A percentile compares a stretch with the other conserved stretches of the same genome.
Conservation (phyloP, 2,797 vertebrate genomes). For the Eleutherodactylus coqui region DNA sequence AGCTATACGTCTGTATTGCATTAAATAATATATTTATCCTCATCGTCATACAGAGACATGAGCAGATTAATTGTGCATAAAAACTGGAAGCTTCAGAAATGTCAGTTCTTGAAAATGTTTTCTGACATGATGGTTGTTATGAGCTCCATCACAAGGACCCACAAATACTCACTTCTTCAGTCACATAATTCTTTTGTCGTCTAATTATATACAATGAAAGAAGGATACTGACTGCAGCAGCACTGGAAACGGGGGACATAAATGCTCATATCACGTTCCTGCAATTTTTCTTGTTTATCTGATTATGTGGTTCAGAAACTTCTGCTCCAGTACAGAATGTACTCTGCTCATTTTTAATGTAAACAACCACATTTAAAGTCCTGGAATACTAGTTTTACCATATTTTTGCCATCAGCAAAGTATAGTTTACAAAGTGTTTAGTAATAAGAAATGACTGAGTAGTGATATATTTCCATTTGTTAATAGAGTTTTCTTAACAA, state of each 20-base stretch:
- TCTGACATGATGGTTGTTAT: slow-evolving; percentile 28
- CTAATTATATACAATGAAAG: slow-evolving; percentile 13
- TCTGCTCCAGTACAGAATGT: slow-evolving; percentile 29
- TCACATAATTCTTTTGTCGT: slow-evolving; percentile 25
- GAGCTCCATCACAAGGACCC: background rate
- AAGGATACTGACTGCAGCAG: slow-evolving; percentile 12
- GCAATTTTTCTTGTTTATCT: slow-evolving; percentile 32
- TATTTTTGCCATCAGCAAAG: background rate
- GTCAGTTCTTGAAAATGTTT: slow-evolving; percentile 16
- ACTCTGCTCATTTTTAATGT: background rate
- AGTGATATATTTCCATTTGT: background rate
- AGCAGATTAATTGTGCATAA: background rate
- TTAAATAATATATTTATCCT: background rate
- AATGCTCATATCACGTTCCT: slow-evolving; percentile 35
- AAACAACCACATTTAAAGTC: slow-evolving; percentile 21
- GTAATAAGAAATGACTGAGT: background rate
- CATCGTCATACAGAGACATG: background rate
- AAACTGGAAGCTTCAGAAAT: background rate
- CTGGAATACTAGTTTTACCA: slow-evolving; percentile 15
- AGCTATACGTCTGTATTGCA: background rate
- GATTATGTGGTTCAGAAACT: slow-evolving; percentile 29
- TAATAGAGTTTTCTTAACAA: background rate
- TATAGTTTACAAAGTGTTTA: background rate
- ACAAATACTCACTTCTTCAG: background rate
- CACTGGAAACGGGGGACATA: slow-evolving; percentile 7